These are phyloP conservation scores for Gymnosoma rotundatum DNA, from an alignment of 2,888 invertebrate species.

Conservation along the genomic window DNA sequence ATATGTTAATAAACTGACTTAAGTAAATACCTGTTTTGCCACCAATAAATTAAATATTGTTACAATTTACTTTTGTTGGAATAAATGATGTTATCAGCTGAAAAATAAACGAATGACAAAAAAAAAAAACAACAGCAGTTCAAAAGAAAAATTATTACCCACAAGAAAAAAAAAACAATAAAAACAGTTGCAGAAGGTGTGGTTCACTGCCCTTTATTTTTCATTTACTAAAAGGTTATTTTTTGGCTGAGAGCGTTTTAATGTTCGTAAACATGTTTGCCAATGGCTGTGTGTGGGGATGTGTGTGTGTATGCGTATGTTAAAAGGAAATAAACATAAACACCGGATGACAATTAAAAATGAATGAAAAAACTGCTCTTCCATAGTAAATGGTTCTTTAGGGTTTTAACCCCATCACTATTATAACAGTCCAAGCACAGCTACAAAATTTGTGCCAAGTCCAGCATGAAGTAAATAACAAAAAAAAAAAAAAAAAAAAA, in stretches of 20 bases:
- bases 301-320: constrained; percentile 2
- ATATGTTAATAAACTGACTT: constrained; percentile 32
- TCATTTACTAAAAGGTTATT: not conserved
- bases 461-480: constrained; percentile 41
- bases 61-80: not conserved
- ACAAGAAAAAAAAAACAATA: not conserved
- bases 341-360: constrained; percentile 60
- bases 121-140: constrained; percentile 10
- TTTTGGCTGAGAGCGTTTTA: constrained; percentile 48
- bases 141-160: not conserved
- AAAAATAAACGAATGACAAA: not conserved
- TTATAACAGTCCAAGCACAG: constrained; percentile 6
- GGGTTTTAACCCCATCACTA: constrained; percentile 47
- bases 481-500: not conserved
- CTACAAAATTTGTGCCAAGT: constrained; percentile 45
- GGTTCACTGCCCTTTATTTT: constrained; percentile 61
- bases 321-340: constrained; percentile 50
- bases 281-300: not conserved
- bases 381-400: constrained; percentile 39
- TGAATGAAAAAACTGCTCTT: constrained; percentile 25
- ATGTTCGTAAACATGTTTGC: not conserved
- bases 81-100: not conserved
- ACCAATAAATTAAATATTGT: constrained; percentile 27
- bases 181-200: constrained; percentile 26
- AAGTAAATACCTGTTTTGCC: constrained; percentile 17